These are phyloP conservation scores for Alethe castanea DNA, from an alignment of 2,113 vertebrate genomes.

Conservation along the genomic window DNA sequence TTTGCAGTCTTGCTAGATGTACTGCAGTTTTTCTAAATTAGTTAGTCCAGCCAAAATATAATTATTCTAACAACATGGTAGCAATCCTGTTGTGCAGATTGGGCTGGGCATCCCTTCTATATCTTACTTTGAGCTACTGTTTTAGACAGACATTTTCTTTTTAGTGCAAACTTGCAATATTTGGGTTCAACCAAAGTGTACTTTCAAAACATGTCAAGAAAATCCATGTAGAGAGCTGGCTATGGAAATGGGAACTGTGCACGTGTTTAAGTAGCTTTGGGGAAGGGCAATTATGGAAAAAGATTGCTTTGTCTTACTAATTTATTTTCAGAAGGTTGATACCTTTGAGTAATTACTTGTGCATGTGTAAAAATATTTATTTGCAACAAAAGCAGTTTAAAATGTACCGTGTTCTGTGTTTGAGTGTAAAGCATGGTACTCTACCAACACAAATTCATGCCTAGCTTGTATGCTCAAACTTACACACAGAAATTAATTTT, in stretches of 20 bases:
- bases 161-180: constrained; percentile 26
- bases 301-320: not conserved
- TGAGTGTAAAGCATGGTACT: not conserved
- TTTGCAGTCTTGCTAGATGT: constrained; percentile 43
- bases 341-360: not conserved
- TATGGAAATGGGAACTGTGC: not conserved
- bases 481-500: not conserved
- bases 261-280: not conserved
- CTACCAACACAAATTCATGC: not conserved
- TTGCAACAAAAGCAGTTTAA: not conserved
- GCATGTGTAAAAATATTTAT: not conserved
- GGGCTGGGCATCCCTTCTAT: constrained; percentile 26
- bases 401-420: not conserved
- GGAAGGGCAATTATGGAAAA: not conserved
- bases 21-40: constrained; percentile 59
- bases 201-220: not conserved
- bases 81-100: constrained; percentile 36
- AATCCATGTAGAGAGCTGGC: not conserved
- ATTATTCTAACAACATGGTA: constrained; percentile 64
- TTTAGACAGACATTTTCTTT: constrained; percentile 17
- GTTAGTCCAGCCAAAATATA: constrained; percentile 56
- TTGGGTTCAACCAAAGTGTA: not conserved
- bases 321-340: not conserved
- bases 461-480: not conserved
- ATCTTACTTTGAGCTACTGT: constrained; percentile 8